These are phyloP conservation scores for Scopus umbretta DNA, from an alignment of 2,113 vertebrate species.

Conservation along the genomic window DNA sequence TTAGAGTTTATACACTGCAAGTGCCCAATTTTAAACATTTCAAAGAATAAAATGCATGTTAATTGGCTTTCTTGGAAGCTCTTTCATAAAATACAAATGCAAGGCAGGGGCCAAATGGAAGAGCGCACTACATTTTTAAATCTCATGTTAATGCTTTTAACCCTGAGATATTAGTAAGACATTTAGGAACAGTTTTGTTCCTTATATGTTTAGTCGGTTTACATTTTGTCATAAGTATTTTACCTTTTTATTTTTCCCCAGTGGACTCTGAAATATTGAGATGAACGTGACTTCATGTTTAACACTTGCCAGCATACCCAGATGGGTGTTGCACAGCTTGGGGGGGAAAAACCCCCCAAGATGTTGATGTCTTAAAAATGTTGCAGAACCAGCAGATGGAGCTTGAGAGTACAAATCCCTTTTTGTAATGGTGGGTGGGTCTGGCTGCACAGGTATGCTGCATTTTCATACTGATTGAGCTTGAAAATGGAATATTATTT, in stretches of 20 bases:
- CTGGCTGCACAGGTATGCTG: not conserved
- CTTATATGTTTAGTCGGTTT: not conserved
- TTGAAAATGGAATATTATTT: not conserved
- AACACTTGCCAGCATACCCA: not conserved
- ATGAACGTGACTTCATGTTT: constrained; percentile 22
- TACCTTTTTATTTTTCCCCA: not conserved
- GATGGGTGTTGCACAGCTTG: not conserved
- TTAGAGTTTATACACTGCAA: not conserved
- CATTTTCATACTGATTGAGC: not conserved
- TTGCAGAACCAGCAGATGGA: constrained; percentile 22
- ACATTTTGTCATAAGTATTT: constrained; percentile 24
- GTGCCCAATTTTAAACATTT: constrained; percentile 35
- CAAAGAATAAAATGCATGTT: constrained; percentile 9
- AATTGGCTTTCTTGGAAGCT: constrained; percentile 29
- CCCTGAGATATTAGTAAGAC: not conserved
- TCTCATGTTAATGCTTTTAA: not conserved
- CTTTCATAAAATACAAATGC: not conserved
- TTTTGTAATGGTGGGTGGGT: not conserved
- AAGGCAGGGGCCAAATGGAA: not conserved
- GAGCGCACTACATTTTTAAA: not conserved
- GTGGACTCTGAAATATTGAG: constrained; percentile 25
- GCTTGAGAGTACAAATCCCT: not conserved
- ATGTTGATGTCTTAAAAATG: not conserved
- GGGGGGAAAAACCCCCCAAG: no score
- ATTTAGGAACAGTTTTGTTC: not conserved